Conservation (phyloP, 2,113 vertebrate species). For the Daubentonia madagascariensis region DNA sequence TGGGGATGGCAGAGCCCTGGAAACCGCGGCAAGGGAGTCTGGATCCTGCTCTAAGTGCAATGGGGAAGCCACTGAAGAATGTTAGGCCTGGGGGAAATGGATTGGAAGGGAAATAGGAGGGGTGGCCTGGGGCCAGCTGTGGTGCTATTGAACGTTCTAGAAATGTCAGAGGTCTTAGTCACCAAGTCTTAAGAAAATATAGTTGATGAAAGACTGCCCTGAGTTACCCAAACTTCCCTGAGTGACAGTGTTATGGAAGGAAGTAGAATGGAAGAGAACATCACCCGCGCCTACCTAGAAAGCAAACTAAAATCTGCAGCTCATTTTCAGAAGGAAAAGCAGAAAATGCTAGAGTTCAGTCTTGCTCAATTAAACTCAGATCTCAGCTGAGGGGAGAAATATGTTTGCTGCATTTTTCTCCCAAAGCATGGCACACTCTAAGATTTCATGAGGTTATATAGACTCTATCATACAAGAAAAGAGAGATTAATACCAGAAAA, state of each 20-base stretch:
- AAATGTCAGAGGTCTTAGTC: neutral
- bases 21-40: neutral
- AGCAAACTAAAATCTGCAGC: neutral
- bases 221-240: neutral
- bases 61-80: neutral
- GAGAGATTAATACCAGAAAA: neutral
- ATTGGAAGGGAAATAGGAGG: rapidly evolving
- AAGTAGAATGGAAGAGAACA: neutral
- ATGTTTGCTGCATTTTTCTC: neutral
- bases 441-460: neutral
- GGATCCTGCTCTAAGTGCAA: neutral
- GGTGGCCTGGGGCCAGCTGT: neutral
- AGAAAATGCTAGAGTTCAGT: neutral
- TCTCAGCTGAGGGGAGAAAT: neutral
- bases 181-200: neutral
- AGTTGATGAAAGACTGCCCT: neutral
- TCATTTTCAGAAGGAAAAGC: neutral
- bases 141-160: neutral
- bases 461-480: neutral
- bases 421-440: neutral
- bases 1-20: neutral
- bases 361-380: neutral
- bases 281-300: neutral
- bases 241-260: too few species aligned
- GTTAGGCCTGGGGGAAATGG: neutral